Conservation (phyloP, 1,140 invertebrate species). For the Periplaneta americana region DNA sequence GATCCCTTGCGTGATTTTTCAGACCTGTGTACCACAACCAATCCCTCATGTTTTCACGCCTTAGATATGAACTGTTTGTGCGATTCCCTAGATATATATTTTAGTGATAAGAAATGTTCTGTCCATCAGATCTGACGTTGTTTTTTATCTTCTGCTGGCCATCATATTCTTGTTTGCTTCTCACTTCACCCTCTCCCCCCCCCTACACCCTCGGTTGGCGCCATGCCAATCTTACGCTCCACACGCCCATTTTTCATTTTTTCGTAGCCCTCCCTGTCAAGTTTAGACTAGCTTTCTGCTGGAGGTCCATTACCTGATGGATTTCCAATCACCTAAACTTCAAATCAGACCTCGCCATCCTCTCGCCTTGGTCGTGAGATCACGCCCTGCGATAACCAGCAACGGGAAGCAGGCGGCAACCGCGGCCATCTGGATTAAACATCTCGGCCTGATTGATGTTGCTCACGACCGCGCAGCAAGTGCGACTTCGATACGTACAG, state of each 20-base stretch:
- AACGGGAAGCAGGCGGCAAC: neutral
- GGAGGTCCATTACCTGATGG: neutral
- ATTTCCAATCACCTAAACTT: neutral
- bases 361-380: neutral
- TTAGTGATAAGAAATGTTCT: neutral
- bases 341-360: neutral
- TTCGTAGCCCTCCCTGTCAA: neutral
- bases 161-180: neutral
- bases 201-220: neutral
- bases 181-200: neutral
- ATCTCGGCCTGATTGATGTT: too few relatives aligned
- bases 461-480: too few relatives aligned
- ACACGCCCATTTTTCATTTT: neutral
- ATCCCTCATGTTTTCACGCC: too few relatives aligned
- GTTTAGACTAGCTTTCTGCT: neutral
- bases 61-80: too few relatives aligned
- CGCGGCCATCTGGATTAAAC: neutral
- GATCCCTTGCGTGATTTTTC: too few relatives aligned
- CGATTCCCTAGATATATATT: too few relatives aligned
- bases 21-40: too few relatives aligned
- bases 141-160: neutral
- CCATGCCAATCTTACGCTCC: neutral
- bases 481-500: too few relatives aligned
- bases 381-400: neutral
- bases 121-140: neutral